Percentiles rank a stretch among this genome's conserved stretches.
Conservation (phyloP, 2,888 invertebrate genomes). For the Lasioglossum morio region DNA sequence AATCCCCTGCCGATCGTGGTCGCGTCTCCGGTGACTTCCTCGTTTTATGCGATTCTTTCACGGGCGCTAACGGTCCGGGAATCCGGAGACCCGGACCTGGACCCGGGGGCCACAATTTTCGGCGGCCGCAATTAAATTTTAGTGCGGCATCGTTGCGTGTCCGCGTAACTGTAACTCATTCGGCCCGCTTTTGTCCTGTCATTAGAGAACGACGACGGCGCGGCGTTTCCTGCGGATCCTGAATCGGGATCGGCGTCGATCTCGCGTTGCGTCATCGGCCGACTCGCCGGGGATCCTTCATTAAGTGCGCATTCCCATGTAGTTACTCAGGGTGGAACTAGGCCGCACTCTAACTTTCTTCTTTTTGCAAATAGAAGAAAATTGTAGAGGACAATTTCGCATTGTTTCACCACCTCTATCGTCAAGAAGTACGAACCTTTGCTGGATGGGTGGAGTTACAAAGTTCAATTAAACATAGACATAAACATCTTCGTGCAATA, state of each 20-base stretch:
- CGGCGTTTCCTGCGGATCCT: conserved; percentile 40
- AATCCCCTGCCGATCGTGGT: conserved; percentile 32
- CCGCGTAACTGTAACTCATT: conserved; percentile 51
- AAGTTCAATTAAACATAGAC: too few species aligned
- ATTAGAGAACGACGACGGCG: conserved; percentile 42
- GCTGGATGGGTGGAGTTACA: too few species aligned
- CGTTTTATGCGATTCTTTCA: conserved; percentile 38
- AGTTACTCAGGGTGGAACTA: background rate
- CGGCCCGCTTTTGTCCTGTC: conserved; percentile 43
- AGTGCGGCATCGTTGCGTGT: conserved; percentile 21
- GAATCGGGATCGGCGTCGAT: conserved; percentile 37
- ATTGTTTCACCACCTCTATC: too few species aligned
- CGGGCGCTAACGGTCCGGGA: conserved; percentile 35
- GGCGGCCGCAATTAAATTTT: conserved; percentile 44
- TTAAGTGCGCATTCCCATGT: background rate
- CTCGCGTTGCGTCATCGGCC: background rate
- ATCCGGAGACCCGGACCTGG: background rate
- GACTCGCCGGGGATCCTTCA: background rate
- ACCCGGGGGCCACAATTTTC: conserved; percentile 34
- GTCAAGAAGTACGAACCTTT: background rate
- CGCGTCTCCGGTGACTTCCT: conserved; percentile 21
- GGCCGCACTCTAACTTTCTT: background rate
- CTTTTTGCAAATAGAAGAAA: background rate
- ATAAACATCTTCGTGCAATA: too few species aligned
- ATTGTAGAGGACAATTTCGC: background rate